A percentile compares a stretch with the other conserved stretches of the same genome.
Conservation (phyloP, 2,888 invertebrate species). For the Calameuta filiformis region DNA sequence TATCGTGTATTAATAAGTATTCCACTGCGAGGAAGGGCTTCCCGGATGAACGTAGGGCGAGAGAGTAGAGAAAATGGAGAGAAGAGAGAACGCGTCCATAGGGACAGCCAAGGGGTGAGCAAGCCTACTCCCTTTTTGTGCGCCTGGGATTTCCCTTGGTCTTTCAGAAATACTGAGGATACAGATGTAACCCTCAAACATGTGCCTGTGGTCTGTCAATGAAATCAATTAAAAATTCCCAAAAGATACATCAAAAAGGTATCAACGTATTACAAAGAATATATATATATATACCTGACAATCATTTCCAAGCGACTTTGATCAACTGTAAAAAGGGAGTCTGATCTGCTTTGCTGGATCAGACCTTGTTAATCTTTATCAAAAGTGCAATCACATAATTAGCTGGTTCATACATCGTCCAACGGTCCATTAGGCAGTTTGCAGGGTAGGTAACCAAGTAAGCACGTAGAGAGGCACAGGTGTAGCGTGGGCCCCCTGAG, state of each 20-base stretch:
- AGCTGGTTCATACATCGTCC: neutral
- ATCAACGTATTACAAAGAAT: neutral
- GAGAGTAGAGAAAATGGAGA: neutral
- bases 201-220: neutral
- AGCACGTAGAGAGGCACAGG: neutral
- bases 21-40: slow-evolving; percentile 14
- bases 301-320: neutral
- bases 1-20: slow-evolving; percentile 21
- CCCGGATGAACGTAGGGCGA: slow-evolving; percentile 17
- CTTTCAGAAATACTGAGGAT: neutral
- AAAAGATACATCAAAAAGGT: neutral
- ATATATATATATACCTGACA: neutral
- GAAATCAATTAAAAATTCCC: neutral
- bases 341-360: neutral
- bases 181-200: neutral
- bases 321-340: neutral
- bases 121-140: neutral
- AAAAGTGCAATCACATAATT: neutral
- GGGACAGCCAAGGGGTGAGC: neutral
- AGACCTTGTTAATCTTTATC: neutral
- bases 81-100: neutral
- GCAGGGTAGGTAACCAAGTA: neutral
- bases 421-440: slow-evolving; percentile 36
- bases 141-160: neutral
- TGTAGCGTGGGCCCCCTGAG: neutral